Conservation (phyloP, 2,888 invertebrate genomes). For the Petrolisthes manimaculis region DNA sequence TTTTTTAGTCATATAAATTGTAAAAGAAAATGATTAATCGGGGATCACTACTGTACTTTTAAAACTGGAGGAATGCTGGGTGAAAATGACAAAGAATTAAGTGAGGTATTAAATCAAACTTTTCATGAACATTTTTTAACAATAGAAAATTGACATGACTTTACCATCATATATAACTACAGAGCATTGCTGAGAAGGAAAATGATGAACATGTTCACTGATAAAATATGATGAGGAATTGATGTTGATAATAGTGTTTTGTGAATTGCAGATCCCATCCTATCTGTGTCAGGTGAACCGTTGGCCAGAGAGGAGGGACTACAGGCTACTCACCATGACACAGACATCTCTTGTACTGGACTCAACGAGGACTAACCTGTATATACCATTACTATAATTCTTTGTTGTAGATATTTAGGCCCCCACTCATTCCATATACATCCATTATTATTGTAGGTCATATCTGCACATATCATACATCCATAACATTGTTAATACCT, state of each 20-base stretch:
- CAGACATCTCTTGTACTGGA: constrained; percentile 33
- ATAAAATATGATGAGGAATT: too few relatives aligned
- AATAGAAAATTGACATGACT: too few relatives aligned
- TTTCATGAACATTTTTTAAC: too few relatives aligned
- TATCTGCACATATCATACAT: not conserved
- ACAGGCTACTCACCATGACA: constrained; percentile 42
- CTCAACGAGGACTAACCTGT: constrained; percentile 19
- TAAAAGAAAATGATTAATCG: too few relatives aligned
- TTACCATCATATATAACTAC: too few relatives aligned
- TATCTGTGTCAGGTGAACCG: constrained; percentile 52
- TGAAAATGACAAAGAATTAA: too few relatives aligned
- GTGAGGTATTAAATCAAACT: too few relatives aligned
- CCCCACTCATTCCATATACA: not conserved
- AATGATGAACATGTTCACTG: too few relatives aligned
- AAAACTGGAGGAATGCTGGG: too few relatives aligned
- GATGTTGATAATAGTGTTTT: not conserved
- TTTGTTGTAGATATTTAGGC: not conserved
- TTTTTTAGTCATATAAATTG: too few relatives aligned
- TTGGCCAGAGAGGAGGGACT: constrained; percentile 44
- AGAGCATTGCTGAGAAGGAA: too few relatives aligned
- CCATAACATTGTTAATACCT: not conserved
- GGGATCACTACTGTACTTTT: too few relatives aligned
- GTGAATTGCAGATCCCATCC: constrained; percentile 46
- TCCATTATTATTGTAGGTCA: not conserved
- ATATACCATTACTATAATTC: not conserved